phyloP scores from a whole-genome alignment of 2,113 vertebrate genomes.

The Toxotes jaculatrix region DNA sequence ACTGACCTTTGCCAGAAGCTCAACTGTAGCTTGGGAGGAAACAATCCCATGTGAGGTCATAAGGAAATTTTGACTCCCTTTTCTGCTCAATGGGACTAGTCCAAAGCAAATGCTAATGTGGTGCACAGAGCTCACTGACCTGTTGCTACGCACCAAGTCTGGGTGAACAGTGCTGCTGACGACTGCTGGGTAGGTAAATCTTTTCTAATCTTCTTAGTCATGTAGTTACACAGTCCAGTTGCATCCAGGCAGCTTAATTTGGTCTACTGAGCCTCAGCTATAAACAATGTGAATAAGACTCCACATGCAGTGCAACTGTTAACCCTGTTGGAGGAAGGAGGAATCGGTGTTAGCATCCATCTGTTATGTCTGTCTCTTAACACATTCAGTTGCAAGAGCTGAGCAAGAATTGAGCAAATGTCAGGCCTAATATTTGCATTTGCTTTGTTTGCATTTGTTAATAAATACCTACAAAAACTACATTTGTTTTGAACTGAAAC shows the following conservation, averaged over 20 bases:
- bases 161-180: slow-evolving; percentile 55
- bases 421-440: no score
- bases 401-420: not conserved
- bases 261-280: slow-evolving; percentile 61
- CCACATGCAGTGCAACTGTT: slow-evolving; percentile 14
- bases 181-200: slow-evolving; percentile 74
- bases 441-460: not conserved
- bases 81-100: slow-evolving; percentile 36
- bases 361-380: slow-evolving; percentile 6
- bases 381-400: not conserved
- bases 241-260: slow-evolving; percentile 72
- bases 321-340: not conserved
- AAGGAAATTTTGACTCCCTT: slow-evolving; percentile 21
- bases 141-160: slow-evolving; percentile 61
- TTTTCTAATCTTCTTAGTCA: slow-evolving; percentile 82
- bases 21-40: slow-evolving; percentile 26
- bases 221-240: slow-evolving; percentile 61
- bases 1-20: slow-evolving; percentile 64
- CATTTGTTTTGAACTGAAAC: not conserved
- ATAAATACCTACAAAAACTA: not conserved
- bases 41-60: slow-evolving; percentile 34
- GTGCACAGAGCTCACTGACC: slow-evolving; percentile 48
- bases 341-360: slow-evolving; percentile 20
- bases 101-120: slow-evolving; percentile 41
- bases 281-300: slow-evolving; percentile 38